Base-by-base conservation (phyloP, 2,888 invertebrate genomes). In the Heterodera filipjevi region DNA sequence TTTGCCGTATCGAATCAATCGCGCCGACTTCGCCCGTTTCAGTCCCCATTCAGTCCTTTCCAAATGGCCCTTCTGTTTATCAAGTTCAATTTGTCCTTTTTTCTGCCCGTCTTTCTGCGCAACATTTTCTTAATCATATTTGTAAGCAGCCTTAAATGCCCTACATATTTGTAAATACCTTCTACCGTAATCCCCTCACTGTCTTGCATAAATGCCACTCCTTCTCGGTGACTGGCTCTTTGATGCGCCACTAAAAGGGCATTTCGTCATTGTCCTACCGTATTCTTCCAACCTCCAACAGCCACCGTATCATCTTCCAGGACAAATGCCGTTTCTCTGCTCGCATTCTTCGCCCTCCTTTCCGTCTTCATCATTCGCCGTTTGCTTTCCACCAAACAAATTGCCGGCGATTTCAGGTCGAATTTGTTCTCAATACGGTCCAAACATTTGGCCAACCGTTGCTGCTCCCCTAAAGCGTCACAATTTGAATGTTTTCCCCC, bases 311-410 rank as follows among this genome's bases (percentile, higher is more conserved):
- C 59, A 44, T 39, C 32, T 39, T 39, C 39, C 19, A 19, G 49
- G 35, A 19, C 64, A 49, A 10, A 53, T 32, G 44, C 68, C 68
- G 30, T n/a, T 46, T 27, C 5, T 59, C 27, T 27, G 27, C 10
- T n/a, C n/a, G n/a, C 59, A 12, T n/a, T 59, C 59, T 22, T 59
- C 59, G n/a, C 27, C 27, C 27, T 59, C 27, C 27, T 5, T 44
- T 27, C 12, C 49, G 39, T 3, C 27, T 66, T 46, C 35, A 35
- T 27, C 66, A 79, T n/a, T 68, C 32, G 30, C 33, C 71, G 71
- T 59, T 78, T 78, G 66, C 77, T 77, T 32, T 77, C 77, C 39
- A 79, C 70, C 44, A 81, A 30, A 59, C 81, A 81, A 32, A 66
- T 70, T 35, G 81, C 79, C 39, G 80, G 70, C 22, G 71, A 44